These are phyloP conservation scores for Ptychodera flava DNA, from an alignment of 35 echinoderm and acorn worm species.

Conservation along the genomic window DNA sequence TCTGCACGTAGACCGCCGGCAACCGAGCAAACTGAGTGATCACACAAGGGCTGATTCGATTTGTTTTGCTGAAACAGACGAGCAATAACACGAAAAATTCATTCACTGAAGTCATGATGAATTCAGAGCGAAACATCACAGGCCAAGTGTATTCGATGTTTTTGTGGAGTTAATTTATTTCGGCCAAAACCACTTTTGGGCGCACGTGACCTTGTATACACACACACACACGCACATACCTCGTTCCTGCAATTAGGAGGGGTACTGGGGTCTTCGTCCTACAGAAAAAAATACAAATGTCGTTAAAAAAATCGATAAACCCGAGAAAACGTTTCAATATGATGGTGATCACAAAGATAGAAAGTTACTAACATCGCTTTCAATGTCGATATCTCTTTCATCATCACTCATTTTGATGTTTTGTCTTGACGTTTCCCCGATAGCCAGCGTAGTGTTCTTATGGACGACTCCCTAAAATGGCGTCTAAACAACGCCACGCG, in stretches of 20 bases:
- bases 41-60: too few species aligned
- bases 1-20: too few species aligned
- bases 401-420: constrained; percentile 69
- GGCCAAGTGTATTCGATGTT: too few species aligned
- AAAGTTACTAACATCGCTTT: constrained; percentile 66
- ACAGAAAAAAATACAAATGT: neutral
- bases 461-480: constrained; percentile 7
- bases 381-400: constrained; percentile 58
- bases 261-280: neutral
- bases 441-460: neutral
- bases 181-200: too few species aligned
- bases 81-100: too few species aligned
- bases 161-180: too few species aligned
- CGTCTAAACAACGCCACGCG: constrained; percentile 29
- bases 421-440: neutral
- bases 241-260: neutral
- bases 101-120: too few species aligned
- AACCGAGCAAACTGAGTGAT: too few species aligned
- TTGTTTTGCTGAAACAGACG: too few species aligned
- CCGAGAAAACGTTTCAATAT: too few species aligned
- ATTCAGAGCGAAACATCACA: too few species aligned
- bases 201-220: neutral
- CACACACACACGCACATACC: neutral
- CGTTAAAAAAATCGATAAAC: neutral
- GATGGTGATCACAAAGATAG: too few species aligned